A percentile compares a stretch with the other conserved stretches of the same genome.
Conservation (phyloP, 2,113 vertebrate species). For the Aleadryas rufinucha region DNA sequence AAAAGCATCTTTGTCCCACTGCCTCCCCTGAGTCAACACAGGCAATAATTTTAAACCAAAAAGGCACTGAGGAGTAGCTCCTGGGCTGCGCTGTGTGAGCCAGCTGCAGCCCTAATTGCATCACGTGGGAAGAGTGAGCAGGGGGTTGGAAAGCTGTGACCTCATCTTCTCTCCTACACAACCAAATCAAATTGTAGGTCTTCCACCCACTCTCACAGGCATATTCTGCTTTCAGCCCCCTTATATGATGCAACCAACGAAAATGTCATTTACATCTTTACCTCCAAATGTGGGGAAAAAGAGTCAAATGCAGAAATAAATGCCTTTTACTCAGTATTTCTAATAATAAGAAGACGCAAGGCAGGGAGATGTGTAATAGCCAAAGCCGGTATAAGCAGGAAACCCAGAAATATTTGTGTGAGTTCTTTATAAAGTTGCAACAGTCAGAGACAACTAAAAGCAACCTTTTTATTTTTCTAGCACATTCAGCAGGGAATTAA, state of each 20-base stretch:
- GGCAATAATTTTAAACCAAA: conserved; percentile 8
- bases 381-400: background rate
- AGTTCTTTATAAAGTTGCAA: background rate
- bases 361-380: background rate
- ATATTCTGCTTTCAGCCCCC: conserved; percentile 30
- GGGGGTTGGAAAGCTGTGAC: conserved; percentile 26
- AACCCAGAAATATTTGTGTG: background rate
- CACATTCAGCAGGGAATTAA: background rate
- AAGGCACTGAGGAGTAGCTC: background rate
- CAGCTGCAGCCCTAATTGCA: conserved; percentile 32
- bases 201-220: conserved; percentile 16
- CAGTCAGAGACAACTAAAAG: background rate
- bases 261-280: conserved; percentile 22
- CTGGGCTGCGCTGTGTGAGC: background rate
- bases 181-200: background rate
- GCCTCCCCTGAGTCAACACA: background rate
- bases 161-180: conserved; percentile 48
- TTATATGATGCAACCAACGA: conserved; percentile 1
- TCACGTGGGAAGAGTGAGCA: background rate
- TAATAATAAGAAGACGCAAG: background rate
- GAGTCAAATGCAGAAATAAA: background rate
- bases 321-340: background rate
- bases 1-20: background rate
- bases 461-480: background rate
- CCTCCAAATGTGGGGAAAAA: background rate